Evolutionary conservation across 2,797 vertebrate species (phyloP).

Genomic region (Uromys caudimaculatus): DNA sequence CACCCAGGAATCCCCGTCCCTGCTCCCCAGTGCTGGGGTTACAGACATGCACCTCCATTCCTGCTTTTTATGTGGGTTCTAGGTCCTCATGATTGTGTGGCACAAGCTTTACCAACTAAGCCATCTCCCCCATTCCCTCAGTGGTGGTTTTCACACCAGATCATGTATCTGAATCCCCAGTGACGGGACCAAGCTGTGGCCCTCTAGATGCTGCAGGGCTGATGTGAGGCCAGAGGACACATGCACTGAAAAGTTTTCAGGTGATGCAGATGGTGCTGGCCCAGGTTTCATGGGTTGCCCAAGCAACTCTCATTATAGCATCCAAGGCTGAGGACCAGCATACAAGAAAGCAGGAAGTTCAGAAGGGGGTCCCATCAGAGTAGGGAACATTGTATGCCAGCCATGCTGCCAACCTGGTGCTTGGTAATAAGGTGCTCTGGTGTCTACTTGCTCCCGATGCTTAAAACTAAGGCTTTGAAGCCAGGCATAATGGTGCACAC

Average conservation of each 20-base stretch:
- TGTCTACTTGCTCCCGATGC: not conserved
- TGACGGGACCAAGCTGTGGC: not conserved
- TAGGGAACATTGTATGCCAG: not conserved
- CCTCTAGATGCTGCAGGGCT: not conserved
- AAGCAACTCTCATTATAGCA: not conserved
- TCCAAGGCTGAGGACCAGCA: not conserved
- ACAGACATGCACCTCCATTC: not conserved
- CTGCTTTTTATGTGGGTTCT: not conserved
- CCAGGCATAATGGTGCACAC: not conserved
- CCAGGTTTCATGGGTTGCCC: not conserved
- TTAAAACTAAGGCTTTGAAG: not conserved
- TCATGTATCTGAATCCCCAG: not conserved
- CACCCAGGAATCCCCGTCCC: not conserved
- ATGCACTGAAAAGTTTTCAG: not conserved
- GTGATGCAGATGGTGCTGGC: not conserved
- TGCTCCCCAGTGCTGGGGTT: not conserved
- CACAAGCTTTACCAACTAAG: not conserved
- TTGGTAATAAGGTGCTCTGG: not conserved
- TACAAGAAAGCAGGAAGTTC: not conserved
- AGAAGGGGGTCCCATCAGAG: no score
- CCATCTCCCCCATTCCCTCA: not conserved
- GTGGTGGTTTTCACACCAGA: not conserved
- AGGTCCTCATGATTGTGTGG: not conserved
- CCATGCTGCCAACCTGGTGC: not conserved
- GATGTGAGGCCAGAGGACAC: accelerated